phyloP scores from a whole-genome alignment of 2,113 vertebrate species.

The Hemibagrus wyckioides region DNA sequence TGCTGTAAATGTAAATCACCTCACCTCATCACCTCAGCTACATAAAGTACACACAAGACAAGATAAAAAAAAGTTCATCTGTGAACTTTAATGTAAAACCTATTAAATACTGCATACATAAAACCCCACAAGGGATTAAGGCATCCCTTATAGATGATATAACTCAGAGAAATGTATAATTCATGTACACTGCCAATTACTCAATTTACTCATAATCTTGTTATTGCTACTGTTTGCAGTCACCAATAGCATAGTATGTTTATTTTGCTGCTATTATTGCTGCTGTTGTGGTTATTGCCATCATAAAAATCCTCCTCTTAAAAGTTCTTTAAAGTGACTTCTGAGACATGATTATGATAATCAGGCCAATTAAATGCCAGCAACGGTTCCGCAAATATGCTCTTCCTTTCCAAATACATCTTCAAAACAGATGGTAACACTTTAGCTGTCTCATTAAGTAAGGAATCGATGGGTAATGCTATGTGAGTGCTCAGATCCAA shows the following conservation, averaged over 20 bases:
- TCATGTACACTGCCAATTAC: neutral
- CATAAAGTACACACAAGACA: neutral
- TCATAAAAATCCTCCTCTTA: neutral
- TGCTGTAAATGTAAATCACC: neutral
- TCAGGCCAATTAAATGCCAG: constrained; percentile 31
- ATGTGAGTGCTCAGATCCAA: constrained; percentile 1
- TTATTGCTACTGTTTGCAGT: neutral
- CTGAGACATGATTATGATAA: constrained; percentile 56
- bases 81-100: neutral
- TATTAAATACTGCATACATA: neutral
- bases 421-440: constrained; percentile 50
- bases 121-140: neutral
- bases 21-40: neutral
- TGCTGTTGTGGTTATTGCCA: neutral
- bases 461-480: constrained; percentile 17
- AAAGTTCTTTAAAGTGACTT: constrained; percentile 40
- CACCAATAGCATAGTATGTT: neutral
- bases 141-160: neutral
- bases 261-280: neutral
- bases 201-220: neutral
- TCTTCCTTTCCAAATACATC: constrained; percentile 26
- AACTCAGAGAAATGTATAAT: neutral
- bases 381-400: constrained; percentile 46
- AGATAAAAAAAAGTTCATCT: no score
- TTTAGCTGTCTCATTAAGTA: constrained; percentile 39